phyloP scores from a whole-genome alignment of 2,113 vertebrate species.

The Alethe diademata region DNA sequence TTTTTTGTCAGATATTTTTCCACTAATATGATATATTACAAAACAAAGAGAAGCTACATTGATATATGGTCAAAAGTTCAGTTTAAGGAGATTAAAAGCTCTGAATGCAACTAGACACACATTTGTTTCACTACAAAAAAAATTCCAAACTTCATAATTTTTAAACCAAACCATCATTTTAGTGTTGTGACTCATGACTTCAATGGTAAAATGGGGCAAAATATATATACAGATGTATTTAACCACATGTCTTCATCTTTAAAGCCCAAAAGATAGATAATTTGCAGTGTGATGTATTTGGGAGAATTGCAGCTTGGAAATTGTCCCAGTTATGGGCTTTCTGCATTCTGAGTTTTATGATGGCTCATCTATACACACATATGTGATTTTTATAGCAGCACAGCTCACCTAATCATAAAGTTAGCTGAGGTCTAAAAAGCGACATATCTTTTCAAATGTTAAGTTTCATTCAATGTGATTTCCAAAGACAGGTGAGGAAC shows the following conservation, averaged over 20 bases:
- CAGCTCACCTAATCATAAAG: neutral
- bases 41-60: neutral
- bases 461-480: neutral
- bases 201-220: neutral
- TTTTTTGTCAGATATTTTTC: neutral
- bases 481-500: neutral
- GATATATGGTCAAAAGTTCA: neutral
- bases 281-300: neutral
- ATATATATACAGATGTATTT: neutral
- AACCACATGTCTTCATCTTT: neutral
- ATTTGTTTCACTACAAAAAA: neutral
- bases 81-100: neutral
- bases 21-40: neutral
- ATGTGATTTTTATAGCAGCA: neutral
- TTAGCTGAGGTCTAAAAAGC: neutral
- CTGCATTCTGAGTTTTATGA: neutral
- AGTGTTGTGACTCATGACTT: neutral
- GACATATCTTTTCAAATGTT: neutral
- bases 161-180: neutral
- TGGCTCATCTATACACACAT: neutral
- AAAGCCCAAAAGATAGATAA: neutral
- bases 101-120: neutral
- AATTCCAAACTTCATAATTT: neutral
- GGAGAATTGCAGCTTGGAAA: neutral
- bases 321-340: neutral